Base-by-base conservation (phyloP, 2,113 vertebrate species). In the Morone saxatilis region DNA sequence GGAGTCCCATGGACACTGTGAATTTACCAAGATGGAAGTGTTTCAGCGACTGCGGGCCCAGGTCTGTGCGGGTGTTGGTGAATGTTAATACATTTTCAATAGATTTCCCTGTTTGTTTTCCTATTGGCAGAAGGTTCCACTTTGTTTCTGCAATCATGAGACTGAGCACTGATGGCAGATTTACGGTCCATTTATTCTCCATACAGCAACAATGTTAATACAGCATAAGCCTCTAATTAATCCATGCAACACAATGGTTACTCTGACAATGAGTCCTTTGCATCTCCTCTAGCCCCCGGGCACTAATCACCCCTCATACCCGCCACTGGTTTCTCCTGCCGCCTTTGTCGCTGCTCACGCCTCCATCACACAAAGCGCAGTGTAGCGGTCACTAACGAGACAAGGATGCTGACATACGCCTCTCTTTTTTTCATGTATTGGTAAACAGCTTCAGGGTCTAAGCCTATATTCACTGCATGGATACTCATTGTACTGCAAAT, bases 281-380 rank as follows among this genome's bases (percentile, higher is more conserved):
- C 53, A 20, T 63, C 60, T 60, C 61, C 59, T 31, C 7, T 16
- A 2, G 31, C 31, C 31, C 1, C 0, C 1, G 7, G 88, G 85
- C 89, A 93, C 88, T 83, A 22, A 86, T 83, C 76, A 56, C 54
- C 82, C 61, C 43, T 71, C 90, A 86, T 91, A 93, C 59, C 0
- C 11, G 7, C 66, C 80, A 70, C 60, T 78, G 77, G 87, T 79
- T 89, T 45, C 86, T 81, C 61, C 85, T 81, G 80, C 85, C 60
- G 87, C 86, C 91, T 94, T 92, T 92, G 89, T 94, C 86, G 86
- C 89, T 90, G 90, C 84, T 93, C 90, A 85, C 59, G 88, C 90
- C 91, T 93, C 90, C 91, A 75, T 93, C 89, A 91, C 88, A 91
- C 93, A 93, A 94, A 94, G 91, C 90, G 67, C 93, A 90, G 87